phyloP scores from a whole-genome alignment of 2,888 invertebrate genomes.

The Drosophila nr. medialis region DNA sequence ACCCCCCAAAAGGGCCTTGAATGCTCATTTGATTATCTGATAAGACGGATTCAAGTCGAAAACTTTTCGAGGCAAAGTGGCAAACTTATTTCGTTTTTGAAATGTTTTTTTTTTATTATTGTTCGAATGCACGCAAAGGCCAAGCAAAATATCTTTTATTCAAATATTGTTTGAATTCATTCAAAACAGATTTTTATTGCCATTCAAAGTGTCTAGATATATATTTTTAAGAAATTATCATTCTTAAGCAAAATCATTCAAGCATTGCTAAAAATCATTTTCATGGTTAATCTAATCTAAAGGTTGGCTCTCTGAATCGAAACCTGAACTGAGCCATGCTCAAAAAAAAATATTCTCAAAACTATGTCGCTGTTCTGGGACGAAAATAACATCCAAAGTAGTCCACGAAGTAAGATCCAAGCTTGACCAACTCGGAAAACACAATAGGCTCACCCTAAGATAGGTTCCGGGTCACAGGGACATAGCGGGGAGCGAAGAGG shows the following conservation, averaged over 20 bases:
- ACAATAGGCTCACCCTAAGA: no score
- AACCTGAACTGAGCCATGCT: background rate
- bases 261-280: background rate
- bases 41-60: slow-evolving; percentile 18
- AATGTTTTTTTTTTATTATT: background rate
- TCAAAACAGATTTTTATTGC: background rate
- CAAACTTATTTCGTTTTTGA: background rate
- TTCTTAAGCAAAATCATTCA: background rate
- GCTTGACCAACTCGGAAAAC: no score
- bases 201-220: background rate
- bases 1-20: slow-evolving; percentile 7
- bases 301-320: background rate
- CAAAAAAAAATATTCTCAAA: background rate
- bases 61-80: background rate
- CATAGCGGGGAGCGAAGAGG: no score
- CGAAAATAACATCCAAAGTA: no score
- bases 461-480: no score
- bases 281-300: background rate
- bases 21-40: slow-evolving; percentile 14
- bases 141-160: slow-evolving; percentile 1
- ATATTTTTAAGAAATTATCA: background rate
- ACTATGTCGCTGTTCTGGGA: background rate
- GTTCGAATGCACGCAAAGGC: slow-evolving; percentile 12
- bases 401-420: no score
- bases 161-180: background rate